A percentile compares a stretch with the other conserved stretches of the same genome.
phyloP scores from a whole-genome alignment of 2,888 invertebrate genomes.

The Leucozona laternaria region DNA sequence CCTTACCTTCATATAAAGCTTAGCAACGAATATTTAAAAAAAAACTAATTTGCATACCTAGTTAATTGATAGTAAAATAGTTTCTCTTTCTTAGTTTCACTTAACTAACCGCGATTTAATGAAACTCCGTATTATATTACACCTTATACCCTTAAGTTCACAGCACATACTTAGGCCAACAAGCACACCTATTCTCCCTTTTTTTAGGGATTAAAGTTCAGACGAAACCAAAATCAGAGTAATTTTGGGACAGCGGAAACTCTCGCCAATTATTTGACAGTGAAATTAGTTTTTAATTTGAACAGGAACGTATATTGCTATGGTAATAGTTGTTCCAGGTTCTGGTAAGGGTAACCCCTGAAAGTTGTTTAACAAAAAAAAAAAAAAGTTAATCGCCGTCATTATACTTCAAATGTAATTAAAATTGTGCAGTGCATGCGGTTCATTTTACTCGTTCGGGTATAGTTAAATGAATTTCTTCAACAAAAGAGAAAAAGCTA shows the following conservation, averaged over 20 bases:
- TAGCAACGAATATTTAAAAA: no score
- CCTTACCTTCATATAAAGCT: no score
- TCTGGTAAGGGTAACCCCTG: not conserved
- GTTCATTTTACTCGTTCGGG: constrained; percentile 53
- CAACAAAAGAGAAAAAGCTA: constrained; percentile 40
- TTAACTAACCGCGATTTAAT: constrained; percentile 28
- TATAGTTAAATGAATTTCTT: constrained; percentile 52
- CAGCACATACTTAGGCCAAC: not conserved
- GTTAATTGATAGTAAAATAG: constrained; percentile 19
- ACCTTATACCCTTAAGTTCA: not conserved
- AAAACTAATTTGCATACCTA: not conserved
- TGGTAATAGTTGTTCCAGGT: constrained; percentile 16
- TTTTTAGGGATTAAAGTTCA: not conserved
- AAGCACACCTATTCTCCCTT: not conserved
- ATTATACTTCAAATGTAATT: constrained; percentile 69
- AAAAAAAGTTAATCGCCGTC: constrained; percentile 50
- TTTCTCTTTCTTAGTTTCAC: constrained; percentile 25
- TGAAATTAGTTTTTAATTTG: constrained; percentile 64
- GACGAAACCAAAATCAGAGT: constrained; percentile 41
- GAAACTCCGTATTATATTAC: constrained; percentile 15
- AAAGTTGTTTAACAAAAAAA: constrained; percentile 24
- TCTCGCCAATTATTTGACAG: constrained; percentile 38
- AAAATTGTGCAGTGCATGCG: constrained; percentile 64
- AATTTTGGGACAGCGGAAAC: constrained; percentile 20
- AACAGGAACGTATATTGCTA: constrained; percentile 23